Evolutionary conservation across 2,113 vertebrate genomes (phyloP).

Genomic region (Nothocercus nigrocapillus): DNA sequence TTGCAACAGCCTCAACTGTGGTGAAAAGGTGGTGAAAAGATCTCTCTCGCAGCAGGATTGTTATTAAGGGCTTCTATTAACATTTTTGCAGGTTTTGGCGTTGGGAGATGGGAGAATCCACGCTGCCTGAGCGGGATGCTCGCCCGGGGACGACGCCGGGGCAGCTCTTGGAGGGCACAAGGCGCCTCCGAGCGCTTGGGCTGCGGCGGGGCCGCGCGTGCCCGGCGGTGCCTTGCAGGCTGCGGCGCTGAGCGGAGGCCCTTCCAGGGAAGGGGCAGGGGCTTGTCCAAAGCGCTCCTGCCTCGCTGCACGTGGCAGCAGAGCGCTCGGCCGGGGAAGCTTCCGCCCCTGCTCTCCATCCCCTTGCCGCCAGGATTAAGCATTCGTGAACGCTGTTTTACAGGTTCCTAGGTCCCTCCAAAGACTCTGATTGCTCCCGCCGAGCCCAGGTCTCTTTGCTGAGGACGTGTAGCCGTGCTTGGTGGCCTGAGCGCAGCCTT

Average conservation of each 20-base stretch:
- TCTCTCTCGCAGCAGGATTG: neutral
- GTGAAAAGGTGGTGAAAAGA: neutral
- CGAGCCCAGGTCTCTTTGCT: neutral
- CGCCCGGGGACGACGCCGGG: too few relatives aligned
- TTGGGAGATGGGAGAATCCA: neutral
- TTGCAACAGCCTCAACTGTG: neutral
- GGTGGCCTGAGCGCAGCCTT: accelerated
- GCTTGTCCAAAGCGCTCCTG: accelerated
- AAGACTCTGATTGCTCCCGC: neutral
- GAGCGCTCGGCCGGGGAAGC: neutral
- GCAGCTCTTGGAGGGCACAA: accelerated
- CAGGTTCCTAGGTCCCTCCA: neutral
- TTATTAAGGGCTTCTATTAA: neutral
- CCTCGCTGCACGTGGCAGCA: neutral
- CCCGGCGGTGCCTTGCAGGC: accelerated
- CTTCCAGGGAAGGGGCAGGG: neutral
- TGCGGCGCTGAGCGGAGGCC: neutral
- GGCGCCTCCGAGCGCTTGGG: accelerated
- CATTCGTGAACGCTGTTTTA: neutral
- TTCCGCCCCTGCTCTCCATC: neutral
- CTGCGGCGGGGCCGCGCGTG: neutral
- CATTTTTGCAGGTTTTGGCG: neutral
- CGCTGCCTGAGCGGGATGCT: too few relatives aligned
- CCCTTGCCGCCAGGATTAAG: neutral
- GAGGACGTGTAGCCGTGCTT: neutral